Percentiles rank a stretch among this genome's conserved stretches.
phyloP scores from a whole-genome alignment of 92 coral and sea anemone genomes.

The Epizoanthus ramosus region DNA sequence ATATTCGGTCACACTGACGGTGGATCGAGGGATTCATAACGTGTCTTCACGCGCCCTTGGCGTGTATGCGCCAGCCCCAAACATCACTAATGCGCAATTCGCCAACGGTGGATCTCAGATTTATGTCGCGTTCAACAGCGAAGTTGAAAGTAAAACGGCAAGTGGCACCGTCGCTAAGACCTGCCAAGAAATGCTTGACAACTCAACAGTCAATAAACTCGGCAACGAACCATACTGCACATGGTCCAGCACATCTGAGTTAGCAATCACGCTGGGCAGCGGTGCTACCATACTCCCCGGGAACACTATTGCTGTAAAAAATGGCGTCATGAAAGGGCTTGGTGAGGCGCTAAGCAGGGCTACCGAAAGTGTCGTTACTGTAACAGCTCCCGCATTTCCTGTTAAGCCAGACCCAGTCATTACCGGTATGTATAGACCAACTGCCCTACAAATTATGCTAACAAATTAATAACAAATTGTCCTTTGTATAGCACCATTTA shows the following conservation, averaged over 20 bases:
- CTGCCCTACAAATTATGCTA: too few species aligned
- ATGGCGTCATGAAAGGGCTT: slow-evolving; percentile 23
- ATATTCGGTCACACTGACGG: neutral
- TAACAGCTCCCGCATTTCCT: slow-evolving; percentile 39
- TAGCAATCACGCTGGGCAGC: slow-evolving; percentile 45
- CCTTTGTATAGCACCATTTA: too few species aligned
- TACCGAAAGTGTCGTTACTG: slow-evolving; percentile 11
- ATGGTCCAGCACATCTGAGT: slow-evolving; percentile 40
- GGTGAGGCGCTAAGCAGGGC: slow-evolving; percentile 35
- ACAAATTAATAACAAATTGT: too few species aligned
- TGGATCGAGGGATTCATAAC: slow-evolving; percentile 28
- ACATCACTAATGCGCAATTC: slow-evolving; percentile 33
- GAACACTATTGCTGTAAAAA: slow-evolving; percentile 14
- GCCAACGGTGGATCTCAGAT: slow-evolving; percentile 47
- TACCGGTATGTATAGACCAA: slow-evolving; percentile 28
- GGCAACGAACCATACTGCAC: slow-evolving; percentile 40
- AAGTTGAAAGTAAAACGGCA: slow-evolving; percentile 25
- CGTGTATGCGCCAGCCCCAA: slow-evolving; percentile 39
- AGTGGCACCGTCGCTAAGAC: slow-evolving; percentile 9
- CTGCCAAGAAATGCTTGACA: slow-evolving; percentile 39
- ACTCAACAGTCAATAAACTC: slow-evolving; percentile 13
- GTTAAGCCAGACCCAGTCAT: slow-evolving; percentile 40
- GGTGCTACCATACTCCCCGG: slow-evolving; percentile 33
- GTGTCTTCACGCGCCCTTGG: neutral
- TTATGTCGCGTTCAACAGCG: slow-evolving; percentile 30